phyloP scores from a whole-genome alignment of 2,113 vertebrate genomes.

The Archilochus colubris region DNA sequence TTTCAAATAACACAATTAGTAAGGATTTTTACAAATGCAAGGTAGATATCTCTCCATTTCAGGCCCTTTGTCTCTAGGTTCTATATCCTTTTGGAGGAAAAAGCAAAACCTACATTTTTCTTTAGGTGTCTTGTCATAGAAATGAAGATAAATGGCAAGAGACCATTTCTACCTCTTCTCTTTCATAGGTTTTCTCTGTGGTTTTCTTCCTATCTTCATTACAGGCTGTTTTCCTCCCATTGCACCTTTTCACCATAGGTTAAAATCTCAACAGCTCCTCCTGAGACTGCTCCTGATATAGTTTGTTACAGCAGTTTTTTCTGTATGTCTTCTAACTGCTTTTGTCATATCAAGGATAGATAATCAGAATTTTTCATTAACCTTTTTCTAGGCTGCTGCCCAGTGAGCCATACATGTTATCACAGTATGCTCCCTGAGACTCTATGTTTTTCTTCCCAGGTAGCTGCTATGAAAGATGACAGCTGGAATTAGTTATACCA shows the following conservation, averaged over 20 bases:
- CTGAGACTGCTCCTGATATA: neutral
- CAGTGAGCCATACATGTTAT: accelerated
- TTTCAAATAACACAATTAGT: neutral
- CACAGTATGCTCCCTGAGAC: neutral
- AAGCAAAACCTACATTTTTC: neutral
- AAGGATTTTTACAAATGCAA: neutral
- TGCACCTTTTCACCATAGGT: neutral
- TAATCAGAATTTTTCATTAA: neutral
- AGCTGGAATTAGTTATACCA: neutral
- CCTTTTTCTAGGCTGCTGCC: neutral
- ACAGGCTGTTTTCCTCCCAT: neutral
- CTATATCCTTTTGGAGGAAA: neutral
- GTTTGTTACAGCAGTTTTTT: neutral
- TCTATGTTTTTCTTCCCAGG: neutral
- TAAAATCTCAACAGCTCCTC: neutral
- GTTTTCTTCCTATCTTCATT: neutral
- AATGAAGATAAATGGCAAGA: neutral
- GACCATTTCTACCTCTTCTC: neutral
- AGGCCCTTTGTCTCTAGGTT: neutral
- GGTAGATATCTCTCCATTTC: neutral
- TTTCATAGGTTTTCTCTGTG: neutral
- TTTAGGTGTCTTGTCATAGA: neutral
- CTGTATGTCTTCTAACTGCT: neutral
- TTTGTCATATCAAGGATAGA: neutral
- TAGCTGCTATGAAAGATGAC: neutral